Evolutionary conservation across 2,888 invertebrate genomes (phyloP), one percentile per base, ranked within the genome.

Genomic region (Lumbricus terrestris): DNA sequence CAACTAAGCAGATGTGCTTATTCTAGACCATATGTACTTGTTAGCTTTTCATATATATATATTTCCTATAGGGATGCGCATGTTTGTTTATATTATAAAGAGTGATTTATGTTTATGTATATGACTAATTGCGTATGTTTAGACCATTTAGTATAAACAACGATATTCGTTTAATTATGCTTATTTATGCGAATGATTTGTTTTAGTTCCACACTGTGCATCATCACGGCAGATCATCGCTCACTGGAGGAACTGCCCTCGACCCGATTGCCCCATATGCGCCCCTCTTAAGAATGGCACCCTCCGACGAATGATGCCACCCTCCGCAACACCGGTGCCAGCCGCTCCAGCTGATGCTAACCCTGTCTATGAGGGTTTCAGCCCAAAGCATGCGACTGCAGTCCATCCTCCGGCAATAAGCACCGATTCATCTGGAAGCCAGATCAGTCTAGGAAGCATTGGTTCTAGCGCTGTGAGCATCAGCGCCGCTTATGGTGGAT

Each of bases 181-280:
- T 11, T 69, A 69, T 69, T 69, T 11, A 13, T 69, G 29, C 69
- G 5, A 11, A 69, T 69, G 69, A 69, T 8, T 34, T 54, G 23
- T 82, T 90, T 82, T 83, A 91, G 97, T 98, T 92, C 97, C 99
- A 38, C 99, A 99, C 94, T 99, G 99, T 96, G 98, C 98, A 92
- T 99, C 99, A 35, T 99, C 99, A 29, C 96, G 99, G 92, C 99
- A 99, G 96, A 99, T 99, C 92, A 98, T 99, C 92, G 97, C 98
- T 92, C 99, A 99, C 95, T 99, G 99, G 98, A 99, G 98, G 95
- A 98, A 99, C 95, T 99, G 99, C 95, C 97, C 97, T 91, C 96
- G 98, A 92, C 96, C 96, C 93, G 99, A 99, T 95, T 99, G 99
- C 95, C 98, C 99, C 16, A 99, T 99, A 37, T 99, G 99, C 96